Evolutionary conservation across 2,113 vertebrate species (phyloP).

Genomic region (Dicerorhinus sumatrensis): DNA sequence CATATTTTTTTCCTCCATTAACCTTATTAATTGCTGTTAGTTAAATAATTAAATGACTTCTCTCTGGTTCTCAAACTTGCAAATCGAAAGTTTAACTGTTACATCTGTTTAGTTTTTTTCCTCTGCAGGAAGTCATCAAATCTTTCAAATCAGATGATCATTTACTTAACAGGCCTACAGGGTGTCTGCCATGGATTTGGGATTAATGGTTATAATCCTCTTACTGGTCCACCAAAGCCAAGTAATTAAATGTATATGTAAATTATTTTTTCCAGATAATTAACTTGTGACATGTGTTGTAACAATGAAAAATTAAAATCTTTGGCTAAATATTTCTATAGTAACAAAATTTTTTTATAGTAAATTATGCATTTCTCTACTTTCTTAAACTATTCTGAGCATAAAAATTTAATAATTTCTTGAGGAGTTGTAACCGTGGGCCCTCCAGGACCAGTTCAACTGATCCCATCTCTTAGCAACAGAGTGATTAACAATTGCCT

Average conservation of each 20-base stretch:
- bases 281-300: background rate
- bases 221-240: background rate
- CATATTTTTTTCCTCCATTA: background rate
- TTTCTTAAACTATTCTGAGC: background rate
- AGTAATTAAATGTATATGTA: background rate
- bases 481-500: too few relatives aligned
- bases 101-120: background rate
- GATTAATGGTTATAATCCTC: background rate
- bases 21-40: background rate
- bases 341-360: background rate
- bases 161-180: background rate
- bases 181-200: background rate
- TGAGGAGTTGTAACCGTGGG: background rate
- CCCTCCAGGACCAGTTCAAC: too few relatives aligned
- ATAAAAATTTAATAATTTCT: background rate
- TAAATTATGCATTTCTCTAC: background rate
- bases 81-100: background rate
- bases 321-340: background rate
- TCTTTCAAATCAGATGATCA: too few relatives aligned
- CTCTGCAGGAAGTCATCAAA: background rate
- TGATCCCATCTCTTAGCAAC: too few relatives aligned
- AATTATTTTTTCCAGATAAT: background rate
- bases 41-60: conserved; percentile 14
- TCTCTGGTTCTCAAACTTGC: background rate
- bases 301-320: background rate